A percentile compares a stretch with the other conserved stretches of the same genome.
Evolutionary conservation across 2,797 vertebrate species (phyloP).

Genomic region (Myotis pilosus): DNA sequence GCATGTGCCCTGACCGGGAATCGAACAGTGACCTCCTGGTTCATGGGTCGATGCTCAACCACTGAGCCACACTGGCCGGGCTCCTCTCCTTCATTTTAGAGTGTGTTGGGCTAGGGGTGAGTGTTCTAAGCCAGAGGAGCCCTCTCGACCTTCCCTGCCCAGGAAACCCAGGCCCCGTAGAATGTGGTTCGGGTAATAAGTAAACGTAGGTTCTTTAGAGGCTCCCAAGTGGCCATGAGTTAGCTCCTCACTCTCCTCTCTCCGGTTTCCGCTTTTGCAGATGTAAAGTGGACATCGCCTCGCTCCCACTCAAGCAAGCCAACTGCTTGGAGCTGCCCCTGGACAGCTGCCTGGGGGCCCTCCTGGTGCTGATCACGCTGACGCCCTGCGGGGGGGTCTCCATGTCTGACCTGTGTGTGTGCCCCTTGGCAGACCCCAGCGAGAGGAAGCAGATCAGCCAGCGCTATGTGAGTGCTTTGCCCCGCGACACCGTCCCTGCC

Average conservation of each 20-base stretch:
- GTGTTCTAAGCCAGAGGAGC: background rate
- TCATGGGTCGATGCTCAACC: too few species aligned
- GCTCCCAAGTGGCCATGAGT: background rate
- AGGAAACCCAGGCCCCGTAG: constrained; percentile 37
- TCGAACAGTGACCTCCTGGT: too few species aligned
- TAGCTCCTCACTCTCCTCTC: background rate
- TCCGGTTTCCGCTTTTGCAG: constrained; percentile 79
- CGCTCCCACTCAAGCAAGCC: constrained; percentile 85
- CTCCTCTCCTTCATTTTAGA: background rate
- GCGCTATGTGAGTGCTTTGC: constrained; percentile 88
- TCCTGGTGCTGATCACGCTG: constrained; percentile 90
- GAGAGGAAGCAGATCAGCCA: constrained; percentile 86
- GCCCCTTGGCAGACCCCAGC: constrained; percentile 87
- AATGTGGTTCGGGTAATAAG: constrained; percentile 56
- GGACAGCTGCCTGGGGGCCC: constrained; percentile 85
- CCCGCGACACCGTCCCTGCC: accelerated
- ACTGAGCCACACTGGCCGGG: too few species aligned
- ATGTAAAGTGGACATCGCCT: constrained; percentile 90
- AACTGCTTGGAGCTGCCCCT: constrained; percentile 88
- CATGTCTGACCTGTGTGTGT: constrained; percentile 89
- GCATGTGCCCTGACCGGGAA: too few species aligned
- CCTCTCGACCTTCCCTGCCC: constrained; percentile 31
- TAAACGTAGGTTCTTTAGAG: background rate
- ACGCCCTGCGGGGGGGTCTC: constrained; percentile 90
- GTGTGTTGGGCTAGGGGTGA: constrained; percentile 39